Evolutionary conservation across 2,113 vertebrate species (phyloP).

Genomic region (Anser brachyrhynchus): DNA sequence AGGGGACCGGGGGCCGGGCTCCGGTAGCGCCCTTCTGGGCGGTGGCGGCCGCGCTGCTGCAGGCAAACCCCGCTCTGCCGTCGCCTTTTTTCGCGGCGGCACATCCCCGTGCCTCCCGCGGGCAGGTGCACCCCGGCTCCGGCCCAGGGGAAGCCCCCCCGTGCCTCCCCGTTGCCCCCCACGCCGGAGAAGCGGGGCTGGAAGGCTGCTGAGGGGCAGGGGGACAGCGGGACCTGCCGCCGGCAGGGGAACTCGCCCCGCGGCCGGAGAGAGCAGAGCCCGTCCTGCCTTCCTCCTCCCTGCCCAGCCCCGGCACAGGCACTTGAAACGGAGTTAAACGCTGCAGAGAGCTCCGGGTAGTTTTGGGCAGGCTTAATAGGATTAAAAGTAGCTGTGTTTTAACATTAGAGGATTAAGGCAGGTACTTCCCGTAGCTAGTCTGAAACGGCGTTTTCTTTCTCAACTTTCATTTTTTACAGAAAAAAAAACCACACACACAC

Average conservation of each 20-base stretch:
- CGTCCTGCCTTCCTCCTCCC: background rate
- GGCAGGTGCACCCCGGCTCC: background rate
- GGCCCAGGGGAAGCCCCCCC: background rate
- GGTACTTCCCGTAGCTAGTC: background rate
- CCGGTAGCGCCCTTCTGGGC: too few relatives aligned
- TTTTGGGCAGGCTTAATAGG: constrained; percentile 23
- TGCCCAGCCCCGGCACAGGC: background rate
- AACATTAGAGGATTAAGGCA: constrained; percentile 8
- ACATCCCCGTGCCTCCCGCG: background rate
- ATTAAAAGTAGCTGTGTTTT: constrained; percentile 43
- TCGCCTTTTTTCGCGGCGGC: too few relatives aligned
- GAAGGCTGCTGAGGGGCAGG: background rate
- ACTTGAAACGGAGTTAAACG: background rate
- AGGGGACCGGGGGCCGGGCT: too few relatives aligned
- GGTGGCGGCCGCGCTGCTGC: too few relatives aligned
- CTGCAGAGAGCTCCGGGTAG: background rate
- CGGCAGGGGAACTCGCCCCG: rapidly evolving
- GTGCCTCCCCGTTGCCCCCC: background rate
- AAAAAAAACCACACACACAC: background rate
- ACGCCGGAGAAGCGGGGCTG: background rate
- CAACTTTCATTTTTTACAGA: background rate
- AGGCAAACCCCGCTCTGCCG: too few relatives aligned
- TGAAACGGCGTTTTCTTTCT: background rate
- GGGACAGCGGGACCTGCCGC: background rate
- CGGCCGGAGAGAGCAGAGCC: background rate